Base-by-base conservation (phyloP, 1,140 invertebrate genomes). In the Doryteuthis pealeii region DNA sequence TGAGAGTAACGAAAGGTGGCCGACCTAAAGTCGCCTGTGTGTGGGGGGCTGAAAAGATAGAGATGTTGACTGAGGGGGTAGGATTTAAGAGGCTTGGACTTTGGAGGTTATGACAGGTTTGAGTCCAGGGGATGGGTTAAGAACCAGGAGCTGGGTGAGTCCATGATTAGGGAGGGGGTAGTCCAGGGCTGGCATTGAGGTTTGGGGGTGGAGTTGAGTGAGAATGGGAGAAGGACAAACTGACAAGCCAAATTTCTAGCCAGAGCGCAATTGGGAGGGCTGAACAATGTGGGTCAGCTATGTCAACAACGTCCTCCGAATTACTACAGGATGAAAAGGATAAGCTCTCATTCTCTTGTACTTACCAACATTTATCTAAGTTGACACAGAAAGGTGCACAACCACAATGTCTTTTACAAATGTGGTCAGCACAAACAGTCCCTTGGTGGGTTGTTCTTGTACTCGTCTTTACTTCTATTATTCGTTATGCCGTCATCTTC, bases 261-360 rank as follows among this genome's bases (percentile, higher is more conserved):
- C 22, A 28, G 54, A 62, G 6, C 40, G 28, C 26, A 35, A 22
- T 14, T 28, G 68, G 31, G 30, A 70, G 33, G 68, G 32, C 68
- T 33, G 31, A 26, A 70, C 33, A 70, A n/a, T 70, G 26, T 70
- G 68, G 32, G n/a, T n/a, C n/a, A n/a, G 31, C 30, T 22, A 14
- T 70, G 67, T 30, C 28, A 33, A 33, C 22, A 22, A 33, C 22
- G 67, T 18, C 31, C 30, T 31, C 28, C 2, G 26, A 43, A 70
- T 70, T 74, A 62, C 67, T 71, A 73, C 69, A 15, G 74, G 43
- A 49, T 67, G 71, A 66, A 31, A 28, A 26, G 33, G 75, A n/a
- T 15, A 65, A 15, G 8, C 62, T 28, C 70, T 77, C 49, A 70
- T 62, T 62, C 26, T 62, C 54, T 22, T 62, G 26, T n/a, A n/a